These are phyloP conservation scores for Drosophila koepferae DNA, from an alignment of 2,888 invertebrate species.

Conservation along the genomic window DNA sequence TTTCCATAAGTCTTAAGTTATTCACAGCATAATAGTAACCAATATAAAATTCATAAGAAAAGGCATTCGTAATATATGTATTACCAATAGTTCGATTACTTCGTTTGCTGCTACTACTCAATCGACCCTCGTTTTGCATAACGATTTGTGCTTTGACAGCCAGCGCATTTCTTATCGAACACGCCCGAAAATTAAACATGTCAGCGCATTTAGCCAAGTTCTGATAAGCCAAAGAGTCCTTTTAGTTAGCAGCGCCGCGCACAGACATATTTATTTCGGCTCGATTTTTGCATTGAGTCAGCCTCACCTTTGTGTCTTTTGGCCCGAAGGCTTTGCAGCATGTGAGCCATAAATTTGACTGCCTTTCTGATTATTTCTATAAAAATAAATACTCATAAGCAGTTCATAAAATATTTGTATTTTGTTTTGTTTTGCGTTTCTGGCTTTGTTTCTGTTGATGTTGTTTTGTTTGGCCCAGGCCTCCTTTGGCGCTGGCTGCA, in stretches of 20 bases:
- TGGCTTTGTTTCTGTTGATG: slow-evolving; percentile 41
- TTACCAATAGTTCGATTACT: neutral
- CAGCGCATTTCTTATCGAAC: slow-evolving; percentile 57
- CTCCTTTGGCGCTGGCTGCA: slow-evolving; percentile 44
- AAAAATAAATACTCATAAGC: slow-evolving; percentile 79
- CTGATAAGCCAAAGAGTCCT: slow-evolving; percentile 53
- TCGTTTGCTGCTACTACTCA: neutral
- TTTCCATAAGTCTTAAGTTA: too few relatives aligned
- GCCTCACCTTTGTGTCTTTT: slow-evolving; percentile 26
- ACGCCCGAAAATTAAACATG: slow-evolving; percentile 74
- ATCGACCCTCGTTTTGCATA: slow-evolving; percentile 44
- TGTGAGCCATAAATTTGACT: slow-evolving; percentile 68
- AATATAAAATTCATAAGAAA: too few relatives aligned
- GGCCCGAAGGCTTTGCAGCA: slow-evolving; percentile 24
- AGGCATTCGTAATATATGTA: neutral
- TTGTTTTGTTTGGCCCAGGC: neutral
- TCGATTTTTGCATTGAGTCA: slow-evolving; percentile 24
- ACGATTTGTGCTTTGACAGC: slow-evolving; percentile 46
- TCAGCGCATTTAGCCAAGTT: slow-evolving; percentile 68
- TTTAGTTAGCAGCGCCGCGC: neutral
- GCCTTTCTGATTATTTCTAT: slow-evolving; percentile 76
- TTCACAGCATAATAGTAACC: too few relatives aligned
- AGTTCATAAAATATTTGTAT: slow-evolving; percentile 68
- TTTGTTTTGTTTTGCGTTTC: slow-evolving; percentile 38
- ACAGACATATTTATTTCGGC: neutral